These are phyloP conservation scores for Ceyx melanurus DNA, from an alignment of 2,113 vertebrate species.

Conservation along the genomic window DNA sequence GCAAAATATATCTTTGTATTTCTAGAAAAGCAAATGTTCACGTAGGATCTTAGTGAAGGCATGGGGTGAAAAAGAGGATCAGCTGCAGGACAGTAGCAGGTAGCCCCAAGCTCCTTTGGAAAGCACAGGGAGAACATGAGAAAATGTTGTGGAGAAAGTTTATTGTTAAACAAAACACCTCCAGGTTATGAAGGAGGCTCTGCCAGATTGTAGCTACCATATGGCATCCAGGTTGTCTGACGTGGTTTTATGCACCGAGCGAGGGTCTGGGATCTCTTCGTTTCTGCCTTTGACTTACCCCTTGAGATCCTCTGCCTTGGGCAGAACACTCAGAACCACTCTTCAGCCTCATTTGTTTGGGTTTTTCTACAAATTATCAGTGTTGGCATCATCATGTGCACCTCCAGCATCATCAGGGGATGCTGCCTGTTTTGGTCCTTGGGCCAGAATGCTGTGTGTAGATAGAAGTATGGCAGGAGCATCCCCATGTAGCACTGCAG, in stretches of 20 bases:
- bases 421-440: not conserved
- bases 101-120: not conserved
- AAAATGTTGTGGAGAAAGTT: accelerated
- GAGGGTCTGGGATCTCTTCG: not conserved
- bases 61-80: not conserved
- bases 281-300: not conserved
- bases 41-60: not conserved
- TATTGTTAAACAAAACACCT: conserved; percentile 2
- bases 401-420: not conserved
- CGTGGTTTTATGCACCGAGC: accelerated
- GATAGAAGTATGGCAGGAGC: not conserved
- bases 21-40: not conserved
- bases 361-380: not conserved
- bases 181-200: not conserved
- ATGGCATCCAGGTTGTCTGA: conserved; percentile 17
- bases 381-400: not conserved
- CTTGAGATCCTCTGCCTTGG: not conserved
- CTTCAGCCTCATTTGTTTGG: not conserved
- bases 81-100: not conserved
- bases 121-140: not conserved
- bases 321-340: not conserved
- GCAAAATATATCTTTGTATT: not conserved
- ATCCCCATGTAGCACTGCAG: not conserved
- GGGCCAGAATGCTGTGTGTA: accelerated
- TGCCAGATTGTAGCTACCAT: not conserved